Evolutionary conservation across 2,797 vertebrate species (phyloP).

Genomic region (Sebastes nivosus): DNA sequence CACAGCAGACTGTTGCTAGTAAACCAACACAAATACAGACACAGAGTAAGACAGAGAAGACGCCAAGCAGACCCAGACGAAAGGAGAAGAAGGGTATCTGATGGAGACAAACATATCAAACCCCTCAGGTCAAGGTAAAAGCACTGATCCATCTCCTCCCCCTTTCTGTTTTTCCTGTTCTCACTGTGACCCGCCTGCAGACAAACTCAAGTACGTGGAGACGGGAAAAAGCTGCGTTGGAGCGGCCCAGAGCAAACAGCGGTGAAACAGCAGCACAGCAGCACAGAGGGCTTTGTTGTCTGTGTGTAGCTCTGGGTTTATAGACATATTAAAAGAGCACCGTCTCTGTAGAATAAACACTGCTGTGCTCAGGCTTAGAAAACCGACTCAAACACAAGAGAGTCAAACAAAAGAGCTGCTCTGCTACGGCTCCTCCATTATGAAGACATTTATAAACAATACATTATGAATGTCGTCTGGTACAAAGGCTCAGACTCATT

Average conservation of each 20-base stretch:
- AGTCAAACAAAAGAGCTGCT: conserved; percentile 12
- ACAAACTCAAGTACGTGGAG: conserved; percentile 9
- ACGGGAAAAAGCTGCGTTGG: background rate
- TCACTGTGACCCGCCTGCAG: conserved; percentile 49
- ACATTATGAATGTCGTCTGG: background rate
- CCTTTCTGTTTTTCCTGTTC: background rate
- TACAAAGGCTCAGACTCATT: background rate
- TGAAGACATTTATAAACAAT: background rate
- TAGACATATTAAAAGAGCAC: conserved; percentile 26
- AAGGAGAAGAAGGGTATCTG: background rate
- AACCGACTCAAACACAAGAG: background rate
- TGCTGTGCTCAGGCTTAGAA: conserved; percentile 5
- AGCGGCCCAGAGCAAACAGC: conserved; percentile 46
- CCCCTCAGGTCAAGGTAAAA: conserved; percentile 32
- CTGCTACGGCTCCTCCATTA: background rate
- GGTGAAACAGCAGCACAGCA: conserved; percentile 15
- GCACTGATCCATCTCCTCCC: conserved; percentile 11
- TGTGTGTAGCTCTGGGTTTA: conserved; percentile 41
- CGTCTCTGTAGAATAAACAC: conserved; percentile 15
- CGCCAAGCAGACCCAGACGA: conserved; percentile 17
- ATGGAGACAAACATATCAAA: conserved; percentile 38
- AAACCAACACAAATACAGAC: background rate
- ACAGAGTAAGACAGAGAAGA: conserved; percentile 13
- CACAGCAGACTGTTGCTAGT: background rate
- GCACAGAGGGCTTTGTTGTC: conserved; percentile 64